phyloP scores from a whole-genome alignment of 2,888 invertebrate genomes.

The Tenodera sinensis region DNA sequence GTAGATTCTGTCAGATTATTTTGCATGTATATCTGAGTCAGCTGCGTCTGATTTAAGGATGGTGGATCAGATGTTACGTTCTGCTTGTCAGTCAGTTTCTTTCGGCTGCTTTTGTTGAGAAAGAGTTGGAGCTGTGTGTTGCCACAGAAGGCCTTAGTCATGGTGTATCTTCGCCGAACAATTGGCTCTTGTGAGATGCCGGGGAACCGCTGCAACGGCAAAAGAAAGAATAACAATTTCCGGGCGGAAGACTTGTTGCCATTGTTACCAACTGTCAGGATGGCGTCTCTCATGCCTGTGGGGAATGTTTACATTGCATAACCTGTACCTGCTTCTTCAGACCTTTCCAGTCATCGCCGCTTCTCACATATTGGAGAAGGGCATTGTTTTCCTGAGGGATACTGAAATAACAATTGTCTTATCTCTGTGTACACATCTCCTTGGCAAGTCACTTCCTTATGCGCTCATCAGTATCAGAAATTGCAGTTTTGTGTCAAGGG shows the following conservation, averaged over 20 bases:
- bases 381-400: neutral
- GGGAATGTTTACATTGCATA: neutral
- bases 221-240: neutral
- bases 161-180: neutral
- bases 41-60: too few species aligned
- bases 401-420: too few species aligned
- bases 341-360: neutral
- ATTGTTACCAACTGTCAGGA: neutral
- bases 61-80: too few species aligned
- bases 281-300: neutral
- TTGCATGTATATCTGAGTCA: too few species aligned
- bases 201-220: neutral
- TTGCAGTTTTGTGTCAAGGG: too few species aligned
- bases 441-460: too few species aligned
- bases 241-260: neutral
- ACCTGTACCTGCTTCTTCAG: neutral
- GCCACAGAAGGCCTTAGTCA: neutral
- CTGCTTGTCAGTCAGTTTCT: too few species aligned
- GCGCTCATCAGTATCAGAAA: too few species aligned
- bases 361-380: neutral
- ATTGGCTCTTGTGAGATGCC: neutral
- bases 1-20: too few species aligned
- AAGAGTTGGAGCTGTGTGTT: neutral
- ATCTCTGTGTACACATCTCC: too few species aligned
- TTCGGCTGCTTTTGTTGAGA: neutral